Evolutionary conservation across 2,888 invertebrate species (phyloP).

Genomic region (Morpho achilles): DNA sequence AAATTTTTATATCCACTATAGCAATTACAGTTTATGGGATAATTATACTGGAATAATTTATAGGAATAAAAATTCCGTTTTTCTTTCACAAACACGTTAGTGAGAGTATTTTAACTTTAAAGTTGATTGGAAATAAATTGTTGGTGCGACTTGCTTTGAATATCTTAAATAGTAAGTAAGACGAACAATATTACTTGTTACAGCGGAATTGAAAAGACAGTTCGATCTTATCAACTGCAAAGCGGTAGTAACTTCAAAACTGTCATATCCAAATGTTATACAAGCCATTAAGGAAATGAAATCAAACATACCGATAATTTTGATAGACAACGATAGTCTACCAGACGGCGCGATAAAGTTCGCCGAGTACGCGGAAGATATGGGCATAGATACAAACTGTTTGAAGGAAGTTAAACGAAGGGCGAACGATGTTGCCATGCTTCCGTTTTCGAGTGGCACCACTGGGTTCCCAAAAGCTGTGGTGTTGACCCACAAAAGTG

Average conservation of each 20-base stretch:
- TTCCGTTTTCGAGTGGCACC: slow-evolving; percentile 93
- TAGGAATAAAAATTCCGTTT: too few species aligned
- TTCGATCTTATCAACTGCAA: slow-evolving; percentile 80
- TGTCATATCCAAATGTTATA: slow-evolving; percentile 68
- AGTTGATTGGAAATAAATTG: background rate
- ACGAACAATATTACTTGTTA: slow-evolving; percentile 31
- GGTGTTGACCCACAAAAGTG: slow-evolving; percentile 80
- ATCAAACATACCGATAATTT: slow-evolving; percentile 71
- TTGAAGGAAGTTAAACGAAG: slow-evolving; percentile 61
- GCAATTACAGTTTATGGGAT: too few species aligned
- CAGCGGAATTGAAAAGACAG: slow-evolving; percentile 86
- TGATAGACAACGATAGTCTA: slow-evolving; percentile 57
- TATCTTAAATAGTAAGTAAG: too few species aligned
- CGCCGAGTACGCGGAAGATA: slow-evolving; percentile 79
- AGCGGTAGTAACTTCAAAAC: slow-evolving; percentile 80
- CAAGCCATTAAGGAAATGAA: slow-evolving; percentile 68
- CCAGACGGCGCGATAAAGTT: slow-evolving; percentile 82
- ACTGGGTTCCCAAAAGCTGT: slow-evolving; percentile 91
- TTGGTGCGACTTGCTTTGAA: too few species aligned
- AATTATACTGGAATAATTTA: too few species aligned
- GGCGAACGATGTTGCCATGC: slow-evolving; percentile 80
- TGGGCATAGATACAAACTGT: slow-evolving; percentile 70
- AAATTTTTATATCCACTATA: too few species aligned
- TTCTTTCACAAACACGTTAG: background rate
- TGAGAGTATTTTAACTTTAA: background rate